Evolutionary conservation across 2,888 invertebrate genomes (phyloP).

Genomic region (Erebia palarica): DNA sequence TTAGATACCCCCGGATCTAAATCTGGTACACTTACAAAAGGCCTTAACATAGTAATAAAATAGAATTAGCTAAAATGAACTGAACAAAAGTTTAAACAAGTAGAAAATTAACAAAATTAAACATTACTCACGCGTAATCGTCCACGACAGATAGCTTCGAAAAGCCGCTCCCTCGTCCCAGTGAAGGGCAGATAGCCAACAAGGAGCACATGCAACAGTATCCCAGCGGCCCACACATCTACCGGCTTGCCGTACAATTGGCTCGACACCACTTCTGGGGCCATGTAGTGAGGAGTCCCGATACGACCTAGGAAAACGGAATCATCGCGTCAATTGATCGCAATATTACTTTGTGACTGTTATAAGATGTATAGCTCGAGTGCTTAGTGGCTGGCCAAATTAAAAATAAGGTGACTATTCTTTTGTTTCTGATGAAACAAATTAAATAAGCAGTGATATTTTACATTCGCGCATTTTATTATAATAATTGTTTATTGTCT

Average conservation of each 20-base stretch:
- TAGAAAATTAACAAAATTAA: background rate
- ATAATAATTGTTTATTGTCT: background rate
- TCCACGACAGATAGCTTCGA: slow-evolving; percentile 94
- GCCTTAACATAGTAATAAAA: too few relatives aligned
- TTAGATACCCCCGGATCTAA: too few relatives aligned
- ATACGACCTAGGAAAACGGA: slow-evolving; percentile 87
- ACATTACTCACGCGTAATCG: slow-evolving; percentile 85
- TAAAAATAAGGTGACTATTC: background rate
- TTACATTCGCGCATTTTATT: background rate
- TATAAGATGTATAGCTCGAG: background rate
- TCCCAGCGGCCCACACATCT: slow-evolving; percentile 99
- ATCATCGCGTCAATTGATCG: background rate
- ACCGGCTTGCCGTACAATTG: slow-evolving; percentile 96
- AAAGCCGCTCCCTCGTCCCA: slow-evolving; percentile 95
- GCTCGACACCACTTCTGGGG: slow-evolving; percentile 97
- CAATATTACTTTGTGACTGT: too few relatives aligned
- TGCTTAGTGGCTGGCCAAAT: background rate
- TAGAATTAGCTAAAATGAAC: too few relatives aligned
- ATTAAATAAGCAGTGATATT: slow-evolving; percentile 14
- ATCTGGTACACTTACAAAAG: too few relatives aligned
- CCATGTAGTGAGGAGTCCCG: slow-evolving; percentile 98
- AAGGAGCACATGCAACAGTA: slow-evolving; percentile 95
- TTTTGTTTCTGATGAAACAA: background rate
- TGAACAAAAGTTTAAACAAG: too few relatives aligned
- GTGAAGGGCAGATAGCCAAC: slow-evolving; percentile 97